Percentiles rank a stretch among this genome's conserved stretches.
phyloP scores from a whole-genome alignment of 2,113 vertebrate genomes.

The Pongo abelii region DNA sequence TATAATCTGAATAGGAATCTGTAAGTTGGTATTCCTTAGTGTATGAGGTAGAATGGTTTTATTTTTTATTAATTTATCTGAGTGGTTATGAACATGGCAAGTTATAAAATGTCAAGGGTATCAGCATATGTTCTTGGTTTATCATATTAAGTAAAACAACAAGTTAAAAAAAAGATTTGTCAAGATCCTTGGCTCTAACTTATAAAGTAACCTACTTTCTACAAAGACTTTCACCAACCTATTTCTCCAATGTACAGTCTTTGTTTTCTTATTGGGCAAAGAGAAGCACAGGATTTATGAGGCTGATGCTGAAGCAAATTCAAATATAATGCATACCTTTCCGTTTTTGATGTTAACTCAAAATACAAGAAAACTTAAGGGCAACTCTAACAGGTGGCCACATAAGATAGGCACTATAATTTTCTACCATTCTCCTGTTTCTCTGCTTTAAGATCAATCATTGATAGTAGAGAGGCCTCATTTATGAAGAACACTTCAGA shows the following conservation, averaged over 20 bases:
- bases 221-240: background rate
- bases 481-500: conserved; percentile 7
- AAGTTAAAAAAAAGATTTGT: background rate
- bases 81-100: background rate
- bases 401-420: background rate
- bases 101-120: background rate
- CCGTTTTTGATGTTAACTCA: background rate
- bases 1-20: background rate
- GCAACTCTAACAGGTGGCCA: background rate
- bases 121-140: background rate
- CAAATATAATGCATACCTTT: background rate
- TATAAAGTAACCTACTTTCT: background rate
- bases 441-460: background rate
- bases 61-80: background rate
- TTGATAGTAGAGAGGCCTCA: background rate
- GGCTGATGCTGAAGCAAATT: background rate
- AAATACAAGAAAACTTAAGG: background rate
- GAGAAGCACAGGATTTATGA: background rate
- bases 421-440: background rate
- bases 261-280: no score
- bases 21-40: background rate
- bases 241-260: background rate
- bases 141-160: background rate
- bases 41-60: background rate
- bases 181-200: background rate